Evolutionary conservation across 2,113 vertebrate genomes (phyloP).

Genomic region (Dascyllus trimaculatus): DNA sequence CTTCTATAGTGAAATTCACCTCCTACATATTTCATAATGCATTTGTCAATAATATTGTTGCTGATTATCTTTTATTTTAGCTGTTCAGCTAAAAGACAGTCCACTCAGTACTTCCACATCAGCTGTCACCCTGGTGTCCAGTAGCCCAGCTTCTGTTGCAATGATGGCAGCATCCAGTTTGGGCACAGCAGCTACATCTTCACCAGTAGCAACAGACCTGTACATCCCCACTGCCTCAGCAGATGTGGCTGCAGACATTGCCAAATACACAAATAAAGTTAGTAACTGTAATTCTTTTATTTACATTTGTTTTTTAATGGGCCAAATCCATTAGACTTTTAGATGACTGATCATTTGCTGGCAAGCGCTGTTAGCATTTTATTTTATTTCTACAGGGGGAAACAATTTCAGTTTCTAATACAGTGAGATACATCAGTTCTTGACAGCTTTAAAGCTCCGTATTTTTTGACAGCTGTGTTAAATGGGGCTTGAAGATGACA

Average conservation of each 20-base stretch:
- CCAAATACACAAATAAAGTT: conserved; percentile 98
- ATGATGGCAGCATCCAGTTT: conserved; percentile 87
- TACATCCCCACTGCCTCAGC: conserved; percentile 96
- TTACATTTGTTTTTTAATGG: not conserved
- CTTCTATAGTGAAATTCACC: not conserved
- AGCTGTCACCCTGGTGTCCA: conserved; percentile 93
- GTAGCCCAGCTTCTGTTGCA: conserved; percentile 88
- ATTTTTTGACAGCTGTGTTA: not conserved
- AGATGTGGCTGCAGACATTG: conserved; percentile 96
- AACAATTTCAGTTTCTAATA: not conserved
- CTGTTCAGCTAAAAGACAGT: conserved; percentile 96
- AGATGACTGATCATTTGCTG: not conserved
- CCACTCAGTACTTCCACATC: conserved; percentile 91
- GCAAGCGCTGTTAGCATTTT: not conserved
- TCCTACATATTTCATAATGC: not conserved
- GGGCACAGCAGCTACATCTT: conserved; percentile 84
- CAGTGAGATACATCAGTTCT: not conserved
- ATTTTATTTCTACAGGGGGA: not conserved
- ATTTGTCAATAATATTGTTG: not conserved
- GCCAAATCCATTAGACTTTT: not conserved
- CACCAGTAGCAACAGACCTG: conserved; percentile 84
- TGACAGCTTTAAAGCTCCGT: not conserved
- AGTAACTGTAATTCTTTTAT: conserved; percentile 44
- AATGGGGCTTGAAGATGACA: not conserved
- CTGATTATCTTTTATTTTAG: conserved; percentile 68